Evolutionary conservation across 2,888 invertebrate genomes (phyloP).

Genomic region (Perizoma affinitatum): DNA sequence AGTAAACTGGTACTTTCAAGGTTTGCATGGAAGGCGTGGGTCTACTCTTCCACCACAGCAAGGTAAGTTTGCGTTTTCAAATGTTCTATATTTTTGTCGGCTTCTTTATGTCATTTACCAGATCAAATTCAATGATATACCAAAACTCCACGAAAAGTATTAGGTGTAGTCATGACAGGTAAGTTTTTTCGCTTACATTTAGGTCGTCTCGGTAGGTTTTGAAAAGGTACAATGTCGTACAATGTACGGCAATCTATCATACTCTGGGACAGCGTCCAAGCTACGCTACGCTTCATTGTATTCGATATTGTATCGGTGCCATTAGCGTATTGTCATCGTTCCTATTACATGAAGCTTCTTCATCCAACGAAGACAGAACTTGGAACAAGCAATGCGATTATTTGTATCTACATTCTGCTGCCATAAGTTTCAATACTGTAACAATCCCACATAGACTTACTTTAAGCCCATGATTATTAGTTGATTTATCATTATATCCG

Average conservation of each 20-base stretch:
- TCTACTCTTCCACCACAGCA: slow-evolving; percentile 99
- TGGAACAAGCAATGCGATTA: slow-evolving; percentile 31
- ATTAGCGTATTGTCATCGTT: slow-evolving; percentile 62
- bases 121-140: slow-evolving; percentile 56
- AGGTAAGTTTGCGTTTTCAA: slow-evolving; percentile 87
- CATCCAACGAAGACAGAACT: slow-evolving; percentile 55
- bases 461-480: slow-evolving; percentile 37
- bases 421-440: slow-evolving; percentile 31
- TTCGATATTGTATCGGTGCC: slow-evolving; percentile 72
- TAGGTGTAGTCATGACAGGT: slow-evolving; percentile 71
- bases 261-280: slow-evolving; percentile 51
- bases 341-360: slow-evolving; percentile 59
- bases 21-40: slow-evolving; percentile 99
- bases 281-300: slow-evolving; percentile 68
- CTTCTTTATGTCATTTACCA: slow-evolving; percentile 67
- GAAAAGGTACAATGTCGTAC: slow-evolving; percentile 56
- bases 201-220: slow-evolving; percentile 59
- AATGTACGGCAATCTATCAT: slow-evolving; percentile 51
- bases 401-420: slow-evolving; percentile 30
- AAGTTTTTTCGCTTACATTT: slow-evolving; percentile 75
- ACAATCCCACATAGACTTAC: slow-evolving; percentile 18
- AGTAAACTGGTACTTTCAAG: slow-evolving; percentile 50
- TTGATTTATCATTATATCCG: slow-evolving; percentile 55
- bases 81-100: slow-evolving; percentile 66
- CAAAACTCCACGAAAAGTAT: slow-evolving; percentile 54